Evolutionary conservation across 2,888 invertebrate species (phyloP), one percentile per base, ranked within the genome.

Genomic region (Drosophila koepferae): DNA sequence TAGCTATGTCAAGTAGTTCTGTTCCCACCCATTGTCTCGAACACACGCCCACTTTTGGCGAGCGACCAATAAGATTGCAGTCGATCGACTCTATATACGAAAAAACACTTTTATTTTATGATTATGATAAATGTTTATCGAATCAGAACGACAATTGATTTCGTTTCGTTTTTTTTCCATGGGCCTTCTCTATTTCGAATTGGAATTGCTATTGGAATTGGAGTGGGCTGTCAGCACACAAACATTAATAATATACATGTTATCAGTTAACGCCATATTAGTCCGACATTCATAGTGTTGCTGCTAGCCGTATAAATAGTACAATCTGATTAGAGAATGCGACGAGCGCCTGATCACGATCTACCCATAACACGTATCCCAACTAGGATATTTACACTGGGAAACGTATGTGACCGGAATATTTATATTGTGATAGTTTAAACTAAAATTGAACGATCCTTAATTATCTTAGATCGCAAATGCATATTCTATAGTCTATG

Each of bases 41-140:
- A 34, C 31, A 46, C 78, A 77, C 90, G 87, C 87, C 87, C 84
- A 74, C 75, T 80, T 68, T 41, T 23, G 46, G 44, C 31, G 59
- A 63, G 68, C 83, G 69, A 58, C 90, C 87, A 87, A 90, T 87
- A 73, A 81, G 80, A 88, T 90, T 86, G 86, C 81, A 87, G 77
- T 64, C 81, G 67, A 78, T 82, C 72, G 89, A 53, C 58, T 49
- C 49, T 34, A 18, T 51, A 77, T 75, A 68, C 40, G 53, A 54
- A 63, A 79, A 83, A 73, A 67, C 73, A 72, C 67, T 86, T 80
- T 77, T 85, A 75, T 76, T 81, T 86, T 82, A 86, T 81, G 84
- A 82, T 82, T 91, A 89, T 87, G 92, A 91, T 91, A 91, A 91
- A 91, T 82, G 77, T 91, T 91, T 91, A 91, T 91, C 91, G 91